Base-by-base conservation (phyloP, 2,888 invertebrate species). In the Muscina levida region DNA sequence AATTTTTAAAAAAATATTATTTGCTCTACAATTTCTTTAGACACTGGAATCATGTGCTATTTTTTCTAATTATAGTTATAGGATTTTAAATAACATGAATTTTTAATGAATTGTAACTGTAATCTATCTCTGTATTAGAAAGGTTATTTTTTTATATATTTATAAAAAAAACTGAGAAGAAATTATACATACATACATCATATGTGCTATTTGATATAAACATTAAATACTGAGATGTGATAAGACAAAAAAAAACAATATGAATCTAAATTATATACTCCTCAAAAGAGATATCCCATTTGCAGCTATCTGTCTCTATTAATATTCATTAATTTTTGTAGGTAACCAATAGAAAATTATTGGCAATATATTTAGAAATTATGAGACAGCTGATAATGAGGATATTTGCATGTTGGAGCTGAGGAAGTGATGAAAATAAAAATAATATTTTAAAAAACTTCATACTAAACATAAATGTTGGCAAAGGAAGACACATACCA, bases 201-300 rank as follows among this genome's bases (percentile, higher is more conserved):
- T n/a, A n/a, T n/a, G n/a, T n/a, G n/a, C n/a, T n/a, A n/a, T n/a
- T n/a, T n/a, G n/a, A n/a, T n/a, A n/a, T n/a, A n/a, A n/a, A n/a
- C 22, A 48, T 48, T 19, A 19, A 46, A 19, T 53, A 24, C 53
- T 53, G 53, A 53, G 53, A 53, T 53, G 53, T 53, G 53, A 53
- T 53, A 53, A 22, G 53, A 24, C 3, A 31, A 31, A 3, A 5
- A 31, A 5, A 31, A 53, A 53, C 24, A 22, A 53, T 11, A 53
- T 19, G 48, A 53, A 53, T 53, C 53, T 22, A 53, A 53, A 24
- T 53, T 53, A 53, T 48, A 19, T 15, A 48, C 48, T 19, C 48
- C 48, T 31, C 4, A 3, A 5, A 3, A 31, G 3, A 8, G 8
- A 31, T 31, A 31, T 31, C 3, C 8, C 31, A 31, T 31, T 31